These are phyloP conservation scores for Ptychochromis oligacanthus DNA, from an alignment of 2,113 vertebrate genomes.

Conservation along the genomic window DNA sequence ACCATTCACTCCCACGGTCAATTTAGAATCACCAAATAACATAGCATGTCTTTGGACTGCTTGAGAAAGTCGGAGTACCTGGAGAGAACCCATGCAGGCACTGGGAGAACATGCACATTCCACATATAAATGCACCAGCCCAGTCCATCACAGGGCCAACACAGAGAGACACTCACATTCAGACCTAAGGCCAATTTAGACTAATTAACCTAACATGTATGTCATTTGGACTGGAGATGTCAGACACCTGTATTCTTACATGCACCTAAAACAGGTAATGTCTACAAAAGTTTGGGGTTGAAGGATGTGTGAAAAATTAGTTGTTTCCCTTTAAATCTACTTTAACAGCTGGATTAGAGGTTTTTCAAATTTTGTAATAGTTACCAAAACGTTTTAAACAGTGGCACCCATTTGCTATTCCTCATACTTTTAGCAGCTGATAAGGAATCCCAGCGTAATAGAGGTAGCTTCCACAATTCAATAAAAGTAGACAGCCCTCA, in stretches of 20 bases:
- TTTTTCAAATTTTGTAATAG: neutral
- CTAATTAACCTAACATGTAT: too few species aligned
- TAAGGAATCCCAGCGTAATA: neutral
- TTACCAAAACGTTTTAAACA: neutral
- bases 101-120: neutral
- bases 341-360: neutral
- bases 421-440: neutral
- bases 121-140: neutral
- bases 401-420: neutral
- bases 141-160: neutral
- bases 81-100: neutral
- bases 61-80: neutral
- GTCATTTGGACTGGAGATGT: neutral
- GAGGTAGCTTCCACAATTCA: neutral
- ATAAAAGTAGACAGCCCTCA: constrained; percentile 12
- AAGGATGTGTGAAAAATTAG: neutral
- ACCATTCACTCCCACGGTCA: too few species aligned
- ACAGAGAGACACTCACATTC: too few species aligned
- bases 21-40: too few species aligned
- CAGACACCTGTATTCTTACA: neutral
- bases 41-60: neutral
- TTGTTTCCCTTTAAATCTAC: neutral
- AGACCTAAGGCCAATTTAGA: too few species aligned
- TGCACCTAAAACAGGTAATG: neutral
- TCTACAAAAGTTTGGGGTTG: neutral